Percentiles rank a stretch among this genome's conserved stretches.
phyloP scores from a whole-genome alignment of 2,113 vertebrate species.

The Bufo gargarizans region DNA sequence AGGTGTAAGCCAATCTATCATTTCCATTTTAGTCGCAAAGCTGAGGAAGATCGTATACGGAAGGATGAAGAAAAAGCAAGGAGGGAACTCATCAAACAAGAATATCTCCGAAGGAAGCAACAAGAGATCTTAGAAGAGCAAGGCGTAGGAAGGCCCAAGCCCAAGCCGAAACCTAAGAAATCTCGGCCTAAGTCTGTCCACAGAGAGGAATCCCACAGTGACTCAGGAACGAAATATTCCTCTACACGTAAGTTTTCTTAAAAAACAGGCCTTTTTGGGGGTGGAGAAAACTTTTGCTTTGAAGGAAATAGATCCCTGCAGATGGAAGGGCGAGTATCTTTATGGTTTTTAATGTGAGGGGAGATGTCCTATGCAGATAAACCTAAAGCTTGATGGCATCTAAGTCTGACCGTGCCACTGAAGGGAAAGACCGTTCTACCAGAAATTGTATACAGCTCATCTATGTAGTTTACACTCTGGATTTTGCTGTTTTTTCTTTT shows the following conservation, averaged over 20 bases:
- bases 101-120: slow-evolving; percentile 91
- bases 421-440: no score
- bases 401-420: no score
- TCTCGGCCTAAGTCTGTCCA: slow-evolving; percentile 88
- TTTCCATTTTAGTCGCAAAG: slow-evolving; percentile 81
- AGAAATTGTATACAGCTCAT: no score
- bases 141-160: slow-evolving; percentile 83
- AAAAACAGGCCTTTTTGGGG: no score
- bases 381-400: no score
- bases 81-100: slow-evolving; percentile 94
- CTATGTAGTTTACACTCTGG: no score
- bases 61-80: slow-evolving; percentile 96
- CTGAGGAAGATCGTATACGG: slow-evolving; percentile 90
- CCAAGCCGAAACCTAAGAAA: slow-evolving; percentile 79
- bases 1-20: background rate
- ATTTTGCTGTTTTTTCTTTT: no score
- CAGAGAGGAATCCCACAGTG: slow-evolving; percentile 81
- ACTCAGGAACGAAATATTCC: slow-evolving; percentile 80
- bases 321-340: background rate
- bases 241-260: slow-evolving; percentile 77
- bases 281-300: background rate
- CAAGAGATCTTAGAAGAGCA: slow-evolving; percentile 92
- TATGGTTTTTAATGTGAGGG: background rate
- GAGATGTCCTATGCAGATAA: no score
- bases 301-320: no score